A percentile compares a stretch with the other conserved stretches of the same genome.
Conservation (phyloP, 1,140 invertebrate genomes). For the silkworm (Bombyx mori) region DNA sequence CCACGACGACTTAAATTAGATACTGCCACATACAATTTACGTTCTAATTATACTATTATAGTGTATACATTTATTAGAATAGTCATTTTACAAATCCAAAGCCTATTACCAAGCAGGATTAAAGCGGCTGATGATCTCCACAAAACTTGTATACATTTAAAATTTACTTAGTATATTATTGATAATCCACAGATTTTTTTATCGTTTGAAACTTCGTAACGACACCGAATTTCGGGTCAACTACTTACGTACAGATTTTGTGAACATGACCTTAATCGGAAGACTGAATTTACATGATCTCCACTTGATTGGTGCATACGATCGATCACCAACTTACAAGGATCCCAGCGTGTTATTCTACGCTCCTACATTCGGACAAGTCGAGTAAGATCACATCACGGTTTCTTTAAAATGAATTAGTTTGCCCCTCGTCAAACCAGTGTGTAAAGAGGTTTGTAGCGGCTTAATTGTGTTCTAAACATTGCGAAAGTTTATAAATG, state of each 20-base stretch:
- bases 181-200: slow-evolving; percentile 37
- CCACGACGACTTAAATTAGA: no score
- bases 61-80: no score
- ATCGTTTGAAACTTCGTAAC: slow-evolving; percentile 52
- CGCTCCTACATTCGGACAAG: slow-evolving; percentile 38
- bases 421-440: not conserved
- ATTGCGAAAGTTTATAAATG: no score
- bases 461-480: no score
- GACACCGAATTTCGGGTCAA: slow-evolving; percentile 40
- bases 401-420: no score
- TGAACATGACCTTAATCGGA: slow-evolving; percentile 25
- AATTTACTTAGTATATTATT: not conserved
- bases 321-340: slow-evolving; percentile 21
- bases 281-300: slow-evolving; percentile 37
- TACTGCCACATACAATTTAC: no score
- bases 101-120: no score
- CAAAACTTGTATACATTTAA: no score
- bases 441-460: not conserved
- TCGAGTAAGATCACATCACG: slow-evolving; percentile 31
- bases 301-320: slow-evolving; percentile 40
- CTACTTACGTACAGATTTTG: slow-evolving; percentile 29
- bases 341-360: slow-evolving; percentile 33
- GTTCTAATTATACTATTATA: no score
- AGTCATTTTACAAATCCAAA: no score
- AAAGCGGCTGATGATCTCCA: no score